Evolutionary conservation across 2,888 invertebrate species (phyloP).

Genomic region (Diplazon laetatorius): DNA sequence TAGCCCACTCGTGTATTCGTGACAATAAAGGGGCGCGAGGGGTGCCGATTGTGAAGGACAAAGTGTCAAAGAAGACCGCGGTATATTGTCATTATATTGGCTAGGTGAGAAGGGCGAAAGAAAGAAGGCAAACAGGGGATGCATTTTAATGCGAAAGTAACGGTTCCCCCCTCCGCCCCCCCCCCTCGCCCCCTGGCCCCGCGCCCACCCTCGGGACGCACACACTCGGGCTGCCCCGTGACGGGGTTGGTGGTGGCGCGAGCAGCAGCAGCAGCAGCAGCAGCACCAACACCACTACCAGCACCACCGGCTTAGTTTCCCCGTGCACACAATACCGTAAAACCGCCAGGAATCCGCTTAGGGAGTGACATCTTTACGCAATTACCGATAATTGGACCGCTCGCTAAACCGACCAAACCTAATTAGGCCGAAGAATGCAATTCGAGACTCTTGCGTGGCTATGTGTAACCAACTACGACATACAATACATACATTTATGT

Average conservation of each 20-base stretch:
- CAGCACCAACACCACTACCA: no score
- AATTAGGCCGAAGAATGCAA: conserved; percentile 80
- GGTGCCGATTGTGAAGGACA: conserved; percentile 2
- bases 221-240: conserved; percentile 44
- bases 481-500: no score
- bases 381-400: conserved; percentile 81
- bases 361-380: conserved; percentile 82
- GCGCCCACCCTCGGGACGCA: conserved; percentile 54
- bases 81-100: conserved; percentile 35
- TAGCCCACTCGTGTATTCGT: not conserved
- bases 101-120: conserved; percentile 14
- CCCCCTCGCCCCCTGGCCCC: no score
- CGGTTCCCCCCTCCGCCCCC: conserved; percentile 64
- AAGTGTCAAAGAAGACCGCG: conserved; percentile 45
- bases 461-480: conserved; percentile 8
- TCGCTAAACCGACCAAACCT: conserved; percentile 76
- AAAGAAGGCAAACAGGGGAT: conserved; percentile 58
- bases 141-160: conserved; percentile 73
- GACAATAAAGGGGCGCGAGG: conserved; percentile 23
- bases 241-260: conserved; percentile 2
- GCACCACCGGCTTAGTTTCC: conserved; percentile 70
- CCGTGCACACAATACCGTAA: conserved; percentile 78
- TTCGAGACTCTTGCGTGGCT: conserved; percentile 68
- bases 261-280: conserved; percentile 55
- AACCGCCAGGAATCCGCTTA: conserved; percentile 81